These are phyloP conservation scores for Hippopotamus amphibius DNA, from an alignment of 2,113 vertebrate species.

Conservation along the genomic window DNA sequence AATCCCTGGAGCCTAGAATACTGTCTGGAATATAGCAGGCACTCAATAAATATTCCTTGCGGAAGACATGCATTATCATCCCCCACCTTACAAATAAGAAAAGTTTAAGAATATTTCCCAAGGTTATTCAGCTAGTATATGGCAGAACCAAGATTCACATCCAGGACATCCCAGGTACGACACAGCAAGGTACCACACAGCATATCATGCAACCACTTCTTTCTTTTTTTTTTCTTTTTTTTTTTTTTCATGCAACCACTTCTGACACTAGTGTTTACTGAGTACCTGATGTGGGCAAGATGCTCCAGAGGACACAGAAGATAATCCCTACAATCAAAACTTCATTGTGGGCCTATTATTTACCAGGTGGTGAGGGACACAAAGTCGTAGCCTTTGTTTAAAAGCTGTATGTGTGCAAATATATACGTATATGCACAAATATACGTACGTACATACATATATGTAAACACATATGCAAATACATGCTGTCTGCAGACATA, in stretches of 20 bases:
- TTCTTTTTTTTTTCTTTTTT: too few species aligned
- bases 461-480: neutral
- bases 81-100: neutral
- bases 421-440: too few species aligned
- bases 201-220: neutral
- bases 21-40: neutral
- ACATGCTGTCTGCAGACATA: neutral
- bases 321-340: neutral
- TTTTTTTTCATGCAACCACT: neutral
- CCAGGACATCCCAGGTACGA: neutral
- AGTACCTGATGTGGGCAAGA: neutral
- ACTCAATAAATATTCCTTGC: neutral
- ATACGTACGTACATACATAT: rapidly evolving
- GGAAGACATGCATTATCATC: neutral
- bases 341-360: neutral
- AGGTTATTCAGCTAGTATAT: neutral
- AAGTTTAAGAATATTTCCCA: neutral
- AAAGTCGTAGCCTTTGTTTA: neutral
- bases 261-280: neutral
- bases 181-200: too few species aligned
- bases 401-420: neutral
- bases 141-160: neutral
- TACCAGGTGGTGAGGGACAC: neutral
- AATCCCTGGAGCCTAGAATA: neutral
- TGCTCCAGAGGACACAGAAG: neutral